These are phyloP conservation scores for Potamilus streckersoni DNA, from an alignment of 1,140 invertebrate species.

Conservation along the genomic window DNA sequence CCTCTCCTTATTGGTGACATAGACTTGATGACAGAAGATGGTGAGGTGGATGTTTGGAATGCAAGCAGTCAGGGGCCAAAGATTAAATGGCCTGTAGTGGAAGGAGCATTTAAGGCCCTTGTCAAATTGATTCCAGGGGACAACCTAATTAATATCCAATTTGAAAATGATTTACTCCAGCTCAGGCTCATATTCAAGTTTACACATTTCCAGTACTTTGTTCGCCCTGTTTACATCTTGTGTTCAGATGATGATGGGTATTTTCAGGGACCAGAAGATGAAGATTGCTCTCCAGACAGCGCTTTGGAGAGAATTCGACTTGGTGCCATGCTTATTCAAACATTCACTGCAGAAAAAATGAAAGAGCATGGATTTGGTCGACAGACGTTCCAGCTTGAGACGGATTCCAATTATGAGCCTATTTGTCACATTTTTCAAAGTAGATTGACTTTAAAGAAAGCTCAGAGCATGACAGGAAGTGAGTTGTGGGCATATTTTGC, in stretches of 20 bases:
- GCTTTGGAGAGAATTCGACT: constrained; percentile 83
- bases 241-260: constrained; percentile 76
- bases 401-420: constrained; percentile 71
- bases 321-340: constrained; percentile 85
- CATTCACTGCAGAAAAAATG: constrained; percentile 89
- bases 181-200: constrained; percentile 47
- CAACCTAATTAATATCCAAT: constrained; percentile 55
- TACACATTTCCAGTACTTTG: constrained; percentile 56
- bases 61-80: constrained; percentile 11
- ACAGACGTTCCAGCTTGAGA: constrained; percentile 83
- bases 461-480: constrained; percentile 79
- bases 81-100: constrained; percentile 59
- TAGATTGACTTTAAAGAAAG: constrained; percentile 79
- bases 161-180: constrained; percentile 44
- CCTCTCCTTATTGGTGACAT: constrained; percentile 62
- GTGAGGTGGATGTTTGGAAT: constrained; percentile 47
- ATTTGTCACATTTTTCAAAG: constrained; percentile 73
- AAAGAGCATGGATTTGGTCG: constrained; percentile 81
- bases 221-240: constrained; percentile 69
- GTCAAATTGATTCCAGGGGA: constrained; percentile 55
- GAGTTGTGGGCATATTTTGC: constrained; percentile 89
- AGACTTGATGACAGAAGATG: constrained; percentile 44
- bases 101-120: constrained; percentile 62
- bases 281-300: constrained; percentile 79
- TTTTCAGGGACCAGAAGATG: constrained; percentile 81